Evolutionary conservation across 2,888 invertebrate genomes (phyloP), one percentile per base, ranked within the genome.

Genomic region (Odontocolon sp.): DNA sequence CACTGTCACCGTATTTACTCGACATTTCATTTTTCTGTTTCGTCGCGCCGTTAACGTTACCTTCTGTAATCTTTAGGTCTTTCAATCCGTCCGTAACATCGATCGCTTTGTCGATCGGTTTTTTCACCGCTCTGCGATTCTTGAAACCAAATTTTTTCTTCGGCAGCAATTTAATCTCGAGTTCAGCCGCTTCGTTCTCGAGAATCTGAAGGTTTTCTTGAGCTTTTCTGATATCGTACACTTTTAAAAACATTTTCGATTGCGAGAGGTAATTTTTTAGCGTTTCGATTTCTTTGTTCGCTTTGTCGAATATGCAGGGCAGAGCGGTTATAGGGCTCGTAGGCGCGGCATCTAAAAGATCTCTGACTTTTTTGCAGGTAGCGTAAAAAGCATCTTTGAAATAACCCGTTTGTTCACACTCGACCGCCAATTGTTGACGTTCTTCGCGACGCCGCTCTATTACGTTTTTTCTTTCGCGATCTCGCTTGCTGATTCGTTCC

Each of bases 121-220:
- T 95, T 86, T 94, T 94, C 1, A 87, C 84, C 2, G 85, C 79
- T 36, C 84, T 82, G 38, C 89, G 85, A 84, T 93, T 94, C 81
- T 95, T 95, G 85, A 97, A 97, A 0, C 96, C 95, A 91, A 97
- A 97, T 87, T 96, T 97, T 87, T 96, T 96, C 84, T 96, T 95
- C 0, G 97, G 97, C 67, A 96, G 89, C 80, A 96, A 92, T 70
- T 92, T 92, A 18, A 94, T 93, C 88, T 96, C 96, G 28, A 95
- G 91, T 78, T 95, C 94, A 61, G 94, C 94, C 45, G 94, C 93
- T 87, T 94, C 93, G n/a, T 92, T 92, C 84, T 94, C 94, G 38
- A 97, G 88, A 69, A 94, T 93, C 86, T 96, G 95, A 1, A 96
- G 91, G 18, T 92, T 92, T 82, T 95, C 94, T 85, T 96, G 94